Percentiles rank a stretch among this genome's conserved stretches.
These are phyloP conservation scores for Galleria mellonella DNA, from an alignment of 1,140 invertebrate genomes.

Conservation along the genomic window DNA sequence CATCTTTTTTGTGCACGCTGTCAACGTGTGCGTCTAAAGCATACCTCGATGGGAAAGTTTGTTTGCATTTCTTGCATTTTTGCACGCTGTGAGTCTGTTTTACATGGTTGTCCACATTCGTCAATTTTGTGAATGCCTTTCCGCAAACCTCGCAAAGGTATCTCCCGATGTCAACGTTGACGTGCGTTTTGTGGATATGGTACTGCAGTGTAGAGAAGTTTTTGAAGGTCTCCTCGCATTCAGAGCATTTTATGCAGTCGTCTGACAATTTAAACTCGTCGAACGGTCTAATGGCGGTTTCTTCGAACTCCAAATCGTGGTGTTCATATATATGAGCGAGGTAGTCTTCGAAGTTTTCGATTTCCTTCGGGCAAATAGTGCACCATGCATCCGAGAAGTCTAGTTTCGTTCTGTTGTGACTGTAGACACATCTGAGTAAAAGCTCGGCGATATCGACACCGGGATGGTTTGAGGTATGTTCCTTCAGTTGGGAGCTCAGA, in stretches of 20 bases:
- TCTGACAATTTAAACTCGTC: slow-evolving; percentile 18
- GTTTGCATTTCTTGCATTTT: slow-evolving; percentile 8
- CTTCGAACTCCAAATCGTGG: slow-evolving; percentile 17
- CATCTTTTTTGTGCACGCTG: slow-evolving; percentile 6
- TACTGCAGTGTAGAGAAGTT: slow-evolving; percentile 17
- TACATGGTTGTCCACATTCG: slow-evolving; percentile 14
- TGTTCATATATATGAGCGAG: slow-evolving; percentile 6
- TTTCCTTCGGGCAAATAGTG: slow-evolving; percentile 11
- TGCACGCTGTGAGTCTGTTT: slow-evolving; percentile 9
- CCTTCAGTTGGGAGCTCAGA: slow-evolving; percentile 4
- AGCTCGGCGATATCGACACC: background rate
- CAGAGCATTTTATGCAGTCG: slow-evolving; percentile 14
- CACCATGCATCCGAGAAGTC: slow-evolving; percentile 19
- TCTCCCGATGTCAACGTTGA: background rate
- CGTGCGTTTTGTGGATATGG: slow-evolving; percentile 20
- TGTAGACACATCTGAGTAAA: background rate
- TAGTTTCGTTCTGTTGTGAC: slow-evolving; percentile 10
- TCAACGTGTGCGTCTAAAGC: slow-evolving; percentile 7
- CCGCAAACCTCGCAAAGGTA: slow-evolving; percentile 26
- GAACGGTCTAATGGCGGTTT: slow-evolving; percentile 3
- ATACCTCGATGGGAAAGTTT: slow-evolving; percentile 9
- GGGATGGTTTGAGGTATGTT: slow-evolving; percentile 5
- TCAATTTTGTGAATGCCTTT: slow-evolving; percentile 12
- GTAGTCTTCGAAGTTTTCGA: slow-evolving; percentile 14
- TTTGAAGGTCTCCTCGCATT: slow-evolving; percentile 16